Evolutionary conservation across 2,113 vertebrate genomes (phyloP).

Genomic region (Nanger granti): DNA sequence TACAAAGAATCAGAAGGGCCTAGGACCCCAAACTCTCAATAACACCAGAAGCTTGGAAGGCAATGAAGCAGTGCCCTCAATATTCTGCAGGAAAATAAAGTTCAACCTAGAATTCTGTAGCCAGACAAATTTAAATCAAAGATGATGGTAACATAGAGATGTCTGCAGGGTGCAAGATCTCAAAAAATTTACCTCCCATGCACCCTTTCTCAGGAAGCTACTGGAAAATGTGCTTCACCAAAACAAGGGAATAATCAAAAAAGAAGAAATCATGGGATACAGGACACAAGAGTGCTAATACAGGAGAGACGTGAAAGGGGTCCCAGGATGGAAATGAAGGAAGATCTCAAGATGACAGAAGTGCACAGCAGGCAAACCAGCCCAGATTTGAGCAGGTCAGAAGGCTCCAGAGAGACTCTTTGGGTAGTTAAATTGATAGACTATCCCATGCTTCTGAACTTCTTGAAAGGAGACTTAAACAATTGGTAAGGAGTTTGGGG

Average conservation of each 20-base stretch:
- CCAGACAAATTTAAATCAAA: slow-evolving; percentile 6
- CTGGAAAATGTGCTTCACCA: not conserved
- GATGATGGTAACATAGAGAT: not conserved
- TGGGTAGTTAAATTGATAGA: not conserved
- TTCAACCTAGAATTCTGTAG: not conserved
- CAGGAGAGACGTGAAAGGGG: not conserved
- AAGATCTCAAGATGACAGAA: not conserved
- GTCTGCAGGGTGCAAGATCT: not conserved
- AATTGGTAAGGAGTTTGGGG: not conserved
- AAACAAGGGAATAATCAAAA: not conserved
- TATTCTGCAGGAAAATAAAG: slow-evolving; percentile 33
- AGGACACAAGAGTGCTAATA: not conserved
- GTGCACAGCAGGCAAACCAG: not conserved
- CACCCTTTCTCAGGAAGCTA: slow-evolving; percentile 41
- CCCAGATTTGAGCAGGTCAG: not conserved
- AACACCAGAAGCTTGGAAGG: not conserved
- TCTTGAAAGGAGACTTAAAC: slow-evolving; percentile 14
- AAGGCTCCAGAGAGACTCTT: slow-evolving; percentile 4
- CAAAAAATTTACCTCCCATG: slow-evolving; percentile 11
- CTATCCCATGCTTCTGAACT: not conserved
- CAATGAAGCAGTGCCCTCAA: not conserved
- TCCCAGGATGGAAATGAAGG: not conserved
- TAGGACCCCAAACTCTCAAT: not conserved
- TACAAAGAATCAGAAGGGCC: not conserved
- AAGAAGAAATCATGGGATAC: not conserved